Evolutionary conservation across 2,888 invertebrate species (phyloP).

Genomic region (Dasypolia templi): DNA sequence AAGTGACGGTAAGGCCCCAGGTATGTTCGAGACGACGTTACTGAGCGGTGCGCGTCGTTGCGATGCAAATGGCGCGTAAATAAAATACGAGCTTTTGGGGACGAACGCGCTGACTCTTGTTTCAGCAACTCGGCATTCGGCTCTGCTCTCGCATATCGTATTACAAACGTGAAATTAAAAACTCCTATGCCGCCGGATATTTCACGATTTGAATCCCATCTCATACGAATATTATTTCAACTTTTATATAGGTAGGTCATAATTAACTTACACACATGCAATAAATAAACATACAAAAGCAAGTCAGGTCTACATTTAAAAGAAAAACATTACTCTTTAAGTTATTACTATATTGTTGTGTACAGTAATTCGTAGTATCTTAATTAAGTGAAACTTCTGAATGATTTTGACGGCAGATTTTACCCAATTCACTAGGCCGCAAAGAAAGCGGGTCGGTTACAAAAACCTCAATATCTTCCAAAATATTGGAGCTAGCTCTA

Average conservation of each 20-base stretch:
- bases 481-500: too few relatives aligned
- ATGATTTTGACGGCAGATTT: conserved; percentile 21
- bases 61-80: conserved; percentile 84
- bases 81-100: conserved; percentile 81
- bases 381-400: conserved; percentile 11
- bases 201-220: conserved; percentile 71
- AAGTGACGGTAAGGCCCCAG: conserved; percentile 58
- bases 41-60: conserved; percentile 64
- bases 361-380: conserved; percentile 13
- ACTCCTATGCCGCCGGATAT: conserved; percentile 63
- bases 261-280: conserved; percentile 34
- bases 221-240: conserved; percentile 56
- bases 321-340: conserved; percentile 1
- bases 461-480: too few relatives aligned
- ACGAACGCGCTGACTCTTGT: conserved; percentile 63
- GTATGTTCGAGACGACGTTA: conserved; percentile 66
- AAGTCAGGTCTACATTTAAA: conserved; percentile 18
- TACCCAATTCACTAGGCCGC: too few relatives aligned
- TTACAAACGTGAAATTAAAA: conserved; percentile 76
- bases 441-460: too few relatives aligned
- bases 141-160: conserved; percentile 62
- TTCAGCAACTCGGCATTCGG: conserved; percentile 53
- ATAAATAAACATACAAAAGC: conserved; percentile 23
- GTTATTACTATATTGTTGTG: conserved; percentile 15
- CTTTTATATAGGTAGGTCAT: conserved; percentile 42